phyloP scores from a whole-genome alignment of 2,888 invertebrate genomes.

The Synergus laeviventris region DNA sequence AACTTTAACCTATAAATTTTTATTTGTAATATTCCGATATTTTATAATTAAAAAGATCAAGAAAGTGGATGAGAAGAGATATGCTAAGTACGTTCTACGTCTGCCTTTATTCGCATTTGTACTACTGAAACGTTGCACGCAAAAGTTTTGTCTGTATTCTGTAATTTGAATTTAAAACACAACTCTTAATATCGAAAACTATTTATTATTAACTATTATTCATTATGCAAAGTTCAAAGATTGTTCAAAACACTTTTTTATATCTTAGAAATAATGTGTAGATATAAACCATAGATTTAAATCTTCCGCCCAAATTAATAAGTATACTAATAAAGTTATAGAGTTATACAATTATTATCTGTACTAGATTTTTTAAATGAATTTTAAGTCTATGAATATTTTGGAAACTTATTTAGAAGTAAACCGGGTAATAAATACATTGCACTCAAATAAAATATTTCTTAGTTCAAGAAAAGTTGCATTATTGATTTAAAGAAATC shows the following conservation, averaged over 20 bases:
- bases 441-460: too few relatives aligned
- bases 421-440: too few relatives aligned
- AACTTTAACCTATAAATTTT: background rate
- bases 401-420: background rate
- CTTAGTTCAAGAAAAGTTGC: too few relatives aligned
- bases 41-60: background rate
- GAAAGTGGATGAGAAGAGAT: background rate
- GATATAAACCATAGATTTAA: background rate
- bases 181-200: background rate
- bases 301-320: background rate
- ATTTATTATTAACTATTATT: too few relatives aligned
- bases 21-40: background rate
- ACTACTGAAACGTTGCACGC: conserved; percentile 16
- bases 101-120: conserved; percentile 22
- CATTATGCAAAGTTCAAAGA: background rate
- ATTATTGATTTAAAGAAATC: too few relatives aligned
- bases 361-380: too few relatives aligned
- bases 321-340: too few relatives aligned
- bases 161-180: background rate
- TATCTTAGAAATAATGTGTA: background rate
- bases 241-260: background rate
- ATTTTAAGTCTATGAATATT: background rate
- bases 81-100: background rate
- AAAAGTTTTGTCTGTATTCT: conserved; percentile 4
- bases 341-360: too few relatives aligned